phyloP scores from a whole-genome alignment of 2,797 vertebrate species.

The Artibeus jamaicensis region DNA sequence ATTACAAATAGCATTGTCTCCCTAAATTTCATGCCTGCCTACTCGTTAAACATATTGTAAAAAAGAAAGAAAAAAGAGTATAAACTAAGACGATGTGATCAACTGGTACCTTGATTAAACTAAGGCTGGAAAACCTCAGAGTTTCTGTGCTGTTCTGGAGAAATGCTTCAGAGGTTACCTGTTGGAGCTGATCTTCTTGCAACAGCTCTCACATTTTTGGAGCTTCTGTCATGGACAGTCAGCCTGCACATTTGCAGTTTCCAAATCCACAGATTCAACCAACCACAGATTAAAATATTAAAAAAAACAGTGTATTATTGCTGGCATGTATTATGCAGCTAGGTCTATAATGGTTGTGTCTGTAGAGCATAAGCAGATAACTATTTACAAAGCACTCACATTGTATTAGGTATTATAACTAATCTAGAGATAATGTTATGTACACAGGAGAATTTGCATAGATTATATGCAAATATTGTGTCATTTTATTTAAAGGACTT shows the following conservation, averaged over 20 bases:
- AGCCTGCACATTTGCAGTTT: not conserved
- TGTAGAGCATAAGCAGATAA: too few relatives aligned
- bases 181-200: not conserved
- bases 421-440: not conserved
- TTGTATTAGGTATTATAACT: not conserved
- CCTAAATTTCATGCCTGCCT: conserved; percentile 66
- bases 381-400: not conserved
- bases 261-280: not conserved
- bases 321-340: not conserved
- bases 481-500: not conserved
- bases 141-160: not conserved
- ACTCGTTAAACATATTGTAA: conserved; percentile 32
- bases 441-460: not conserved
- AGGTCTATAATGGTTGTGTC: not conserved
- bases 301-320: not conserved
- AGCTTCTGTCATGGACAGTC: not conserved
- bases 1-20: conserved; percentile 65
- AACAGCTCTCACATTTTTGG: not conserved
- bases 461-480: not conserved
- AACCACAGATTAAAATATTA: not conserved
- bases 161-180: not conserved
- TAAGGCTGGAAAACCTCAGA: not conserved
- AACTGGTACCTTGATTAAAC: conserved; percentile 43
- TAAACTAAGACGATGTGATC: conserved; percentile 34
- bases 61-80: not conserved